These are phyloP conservation scores for Drosophila helvetica DNA, from an alignment of 2,888 invertebrate genomes.

Conservation along the genomic window DNA sequence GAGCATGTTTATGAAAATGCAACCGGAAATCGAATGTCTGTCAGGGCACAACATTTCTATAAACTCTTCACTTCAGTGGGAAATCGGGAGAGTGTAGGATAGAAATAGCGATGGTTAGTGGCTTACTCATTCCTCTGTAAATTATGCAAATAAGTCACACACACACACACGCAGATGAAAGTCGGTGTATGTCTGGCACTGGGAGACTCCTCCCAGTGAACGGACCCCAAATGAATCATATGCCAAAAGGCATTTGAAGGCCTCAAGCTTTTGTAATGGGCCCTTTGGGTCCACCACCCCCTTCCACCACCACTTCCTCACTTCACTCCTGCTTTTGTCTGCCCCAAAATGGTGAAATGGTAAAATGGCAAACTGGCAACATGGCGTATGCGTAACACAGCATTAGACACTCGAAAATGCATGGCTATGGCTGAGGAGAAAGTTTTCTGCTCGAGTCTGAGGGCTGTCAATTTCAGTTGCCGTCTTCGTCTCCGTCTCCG, in stretches of 20 bases:
- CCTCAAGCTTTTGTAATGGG: conserved; percentile 60
- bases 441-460: conserved; percentile 52
- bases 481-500: conserved; percentile 11
- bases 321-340: background rate
- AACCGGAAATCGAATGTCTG: conserved; percentile 76
- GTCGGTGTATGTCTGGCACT: conserved; percentile 32
- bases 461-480: conserved; percentile 58
- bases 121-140: conserved; percentile 40
- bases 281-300: conserved; percentile 52
- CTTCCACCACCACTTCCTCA: background rate
- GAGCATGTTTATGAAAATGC: conserved; percentile 75
- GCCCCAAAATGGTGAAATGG: conserved; percentile 40
- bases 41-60: conserved; percentile 65
- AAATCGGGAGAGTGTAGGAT: conserved; percentile 25
- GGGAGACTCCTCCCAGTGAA: conserved; percentile 23
- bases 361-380: conserved; percentile 51
- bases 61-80: conserved; percentile 27
- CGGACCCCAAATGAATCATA: conserved; percentile 65
- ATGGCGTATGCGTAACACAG: conserved; percentile 66
- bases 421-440: conserved; percentile 38
- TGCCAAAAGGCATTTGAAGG: conserved; percentile 65
- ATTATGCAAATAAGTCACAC: conserved; percentile 67
- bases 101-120: conserved; percentile 9
- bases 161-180: conserved; percentile 32
- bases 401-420: conserved; percentile 48